phyloP scores from a whole-genome alignment of 1,140 invertebrate genomes.

The Coelopa frigida region DNA sequence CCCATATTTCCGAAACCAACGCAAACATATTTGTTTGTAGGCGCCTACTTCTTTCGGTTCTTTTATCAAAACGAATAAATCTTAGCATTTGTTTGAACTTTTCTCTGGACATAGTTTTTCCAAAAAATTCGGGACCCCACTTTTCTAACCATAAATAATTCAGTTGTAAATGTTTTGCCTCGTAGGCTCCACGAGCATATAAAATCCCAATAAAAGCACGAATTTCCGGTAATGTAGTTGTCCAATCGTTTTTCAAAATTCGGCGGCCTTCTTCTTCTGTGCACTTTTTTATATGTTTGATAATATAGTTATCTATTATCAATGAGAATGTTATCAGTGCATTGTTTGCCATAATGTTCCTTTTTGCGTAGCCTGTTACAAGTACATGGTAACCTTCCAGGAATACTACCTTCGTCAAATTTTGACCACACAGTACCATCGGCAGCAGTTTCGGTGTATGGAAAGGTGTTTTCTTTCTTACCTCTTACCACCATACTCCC shows the following conservation, averaged over 20 bases:
- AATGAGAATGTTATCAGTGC: slow-evolving; percentile 19
- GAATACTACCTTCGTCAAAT: slow-evolving; percentile 6
- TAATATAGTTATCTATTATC: slow-evolving; percentile 21
- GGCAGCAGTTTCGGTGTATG: slow-evolving; percentile 11
- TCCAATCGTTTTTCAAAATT: slow-evolving; percentile 21
- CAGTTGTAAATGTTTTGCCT: slow-evolving; percentile 24
- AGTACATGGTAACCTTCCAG: slow-evolving; percentile 16
- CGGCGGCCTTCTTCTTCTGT: slow-evolving; percentile 19
- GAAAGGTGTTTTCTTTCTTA: too few species aligned
- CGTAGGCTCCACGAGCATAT: slow-evolving; percentile 28
- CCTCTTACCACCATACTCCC: neutral
- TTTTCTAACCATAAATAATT: slow-evolving; percentile 12
- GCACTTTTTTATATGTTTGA: slow-evolving; percentile 20
- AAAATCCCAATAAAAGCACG: slow-evolving; percentile 29
- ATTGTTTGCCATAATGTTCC: slow-evolving; percentile 12
- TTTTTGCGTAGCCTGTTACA: slow-evolving; percentile 20
- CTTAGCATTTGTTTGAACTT: slow-evolving; percentile 33
- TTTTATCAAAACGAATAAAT: slow-evolving; percentile 35
- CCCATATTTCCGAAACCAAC: slow-evolving; percentile 36
- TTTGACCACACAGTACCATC: slow-evolving; percentile 16
- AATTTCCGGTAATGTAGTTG: slow-evolving; percentile 20
- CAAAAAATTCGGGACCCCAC: slow-evolving; percentile 24
- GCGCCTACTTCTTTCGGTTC: slow-evolving; percentile 23
- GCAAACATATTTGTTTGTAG: slow-evolving; percentile 36
- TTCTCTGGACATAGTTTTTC: slow-evolving; percentile 27